Evolutionary conservation across 2,888 invertebrate species (phyloP).

Genomic region (Nomada fucata): DNA sequence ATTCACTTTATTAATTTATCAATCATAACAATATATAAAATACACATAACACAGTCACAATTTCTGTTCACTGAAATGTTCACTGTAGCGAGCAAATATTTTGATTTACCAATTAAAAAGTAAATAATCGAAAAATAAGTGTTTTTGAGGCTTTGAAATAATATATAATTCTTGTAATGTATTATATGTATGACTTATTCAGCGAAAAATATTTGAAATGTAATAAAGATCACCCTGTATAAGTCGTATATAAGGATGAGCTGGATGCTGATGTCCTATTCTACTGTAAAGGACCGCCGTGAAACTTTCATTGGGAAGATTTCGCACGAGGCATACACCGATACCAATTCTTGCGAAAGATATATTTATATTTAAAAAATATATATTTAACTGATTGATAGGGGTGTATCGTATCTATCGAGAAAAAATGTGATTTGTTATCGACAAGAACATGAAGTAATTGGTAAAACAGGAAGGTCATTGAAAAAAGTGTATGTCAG

Average conservation of each 20-base stretch:
- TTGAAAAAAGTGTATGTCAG: not conserved
- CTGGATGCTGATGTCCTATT: conserved; percentile 52
- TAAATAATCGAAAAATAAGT: too few relatives aligned
- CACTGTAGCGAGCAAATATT: too few relatives aligned
- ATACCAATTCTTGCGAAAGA: not conserved
- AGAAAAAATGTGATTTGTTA: conserved; percentile 26
- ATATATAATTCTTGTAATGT: not conserved
- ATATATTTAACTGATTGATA: not conserved
- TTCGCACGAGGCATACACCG: not conserved
- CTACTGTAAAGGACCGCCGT: conserved; percentile 23
- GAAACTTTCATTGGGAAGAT: conserved; percentile 31
- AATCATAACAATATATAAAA: too few relatives aligned
- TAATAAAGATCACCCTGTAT: conserved; percentile 43
- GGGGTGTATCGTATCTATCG: not conserved
- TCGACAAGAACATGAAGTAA: not conserved
- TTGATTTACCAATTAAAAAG: not conserved
- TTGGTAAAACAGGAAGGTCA: not conserved
- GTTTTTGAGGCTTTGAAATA: too few relatives aligned
- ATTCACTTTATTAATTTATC: too few relatives aligned
- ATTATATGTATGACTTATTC: not conserved
- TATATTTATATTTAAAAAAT: too few relatives aligned
- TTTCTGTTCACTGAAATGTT: too few relatives aligned
- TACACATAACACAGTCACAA: too few relatives aligned
- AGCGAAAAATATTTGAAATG: not conserved
- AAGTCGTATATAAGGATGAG: conserved; percentile 55